Evolutionary conservation across 2,113 vertebrate species (phyloP), one percentile per base, ranked within the genome.

Genomic region (Vireo altiloquus): DNA sequence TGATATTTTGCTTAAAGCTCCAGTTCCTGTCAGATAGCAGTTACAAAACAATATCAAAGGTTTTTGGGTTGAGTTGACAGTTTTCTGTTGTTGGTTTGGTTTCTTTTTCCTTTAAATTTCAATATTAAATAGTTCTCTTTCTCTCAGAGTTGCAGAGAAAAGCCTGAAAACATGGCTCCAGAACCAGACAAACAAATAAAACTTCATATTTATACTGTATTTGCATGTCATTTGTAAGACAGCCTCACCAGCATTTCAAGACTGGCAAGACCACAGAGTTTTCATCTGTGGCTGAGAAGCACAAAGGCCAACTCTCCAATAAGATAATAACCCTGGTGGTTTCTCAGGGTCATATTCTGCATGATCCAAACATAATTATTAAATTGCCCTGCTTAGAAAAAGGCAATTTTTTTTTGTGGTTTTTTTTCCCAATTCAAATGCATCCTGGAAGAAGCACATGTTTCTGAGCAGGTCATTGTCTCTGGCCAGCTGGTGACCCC

Each of bases 161-260:
- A 83, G 70, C 61, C 39, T 87, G 68, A 91, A 94, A 95, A 95
- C 4, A 39, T 66, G 70, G 17, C 64, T 83, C 44, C 71, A 92
- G 71, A 87, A 87, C 33, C 57, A 86, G 85, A 88, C 79, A 92
- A 93, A 78, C 39, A 95, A 89, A 93, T 31, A 83, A 64, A 93
- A 60, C 24, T 66, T 68, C 30, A 9, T 68, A 66, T 74, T 84
- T 94, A 42, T 75, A 33, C 30, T 82, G 30, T 47, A 85, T 89
- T 92, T 93, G 64, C 63, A 86, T 91, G 63, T 47, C 22, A 75
- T 87, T 96, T 94, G 46, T 83, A 91, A 83, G 57, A 87, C 42
- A 90, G 64, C 3, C 39, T 77, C 64, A 59, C 64, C n/a, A 88
- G 72, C 44, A 83, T 77, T 95, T 93, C 72, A 93, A 63, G 80